These are phyloP conservation scores for Cephalopterus ornatus DNA, from an alignment of 2,113 vertebrate genomes.

Conservation along the genomic window DNA sequence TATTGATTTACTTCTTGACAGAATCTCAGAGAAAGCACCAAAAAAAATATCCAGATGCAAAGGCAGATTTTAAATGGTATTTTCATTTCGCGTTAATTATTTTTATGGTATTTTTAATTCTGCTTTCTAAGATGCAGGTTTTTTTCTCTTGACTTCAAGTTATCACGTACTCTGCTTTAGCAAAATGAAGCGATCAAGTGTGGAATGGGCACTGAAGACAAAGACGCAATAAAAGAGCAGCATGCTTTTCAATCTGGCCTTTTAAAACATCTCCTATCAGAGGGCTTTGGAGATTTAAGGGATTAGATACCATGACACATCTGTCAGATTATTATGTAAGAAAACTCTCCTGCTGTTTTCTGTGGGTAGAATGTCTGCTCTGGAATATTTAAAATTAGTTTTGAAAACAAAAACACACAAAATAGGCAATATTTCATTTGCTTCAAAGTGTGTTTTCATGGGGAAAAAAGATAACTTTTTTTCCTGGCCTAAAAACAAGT, in stretches of 20 bases:
- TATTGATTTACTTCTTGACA: conserved; percentile 53
- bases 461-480: not conserved
- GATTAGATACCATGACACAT: conserved; percentile 83
- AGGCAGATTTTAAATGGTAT: not conserved
- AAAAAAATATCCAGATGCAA: not conserved
- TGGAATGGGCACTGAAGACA: conserved; percentile 65
- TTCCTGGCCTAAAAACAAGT: conserved; percentile 2
- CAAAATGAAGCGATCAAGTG: conserved; percentile 60
- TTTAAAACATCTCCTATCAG: conserved; percentile 79
- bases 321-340: conserved; percentile 83
- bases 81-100: not conserved
- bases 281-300: conserved; percentile 80
- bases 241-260: conserved; percentile 77
- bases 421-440: not conserved
- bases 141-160: conserved; percentile 56
- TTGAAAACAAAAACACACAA: not conserved
- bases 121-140: not conserved
- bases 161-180: conserved; percentile 39
- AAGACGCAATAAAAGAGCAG: conserved; percentile 81
- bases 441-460: conserved; percentile 15
- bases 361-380: conserved; percentile 48
- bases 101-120: conserved; percentile 40
- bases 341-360: conserved; percentile 74
- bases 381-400: conserved; percentile 49
- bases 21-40: not conserved